Evolutionary conservation across 2,113 vertebrate genomes (phyloP).

Genomic region (Tenrec ecaudatus): DNA sequence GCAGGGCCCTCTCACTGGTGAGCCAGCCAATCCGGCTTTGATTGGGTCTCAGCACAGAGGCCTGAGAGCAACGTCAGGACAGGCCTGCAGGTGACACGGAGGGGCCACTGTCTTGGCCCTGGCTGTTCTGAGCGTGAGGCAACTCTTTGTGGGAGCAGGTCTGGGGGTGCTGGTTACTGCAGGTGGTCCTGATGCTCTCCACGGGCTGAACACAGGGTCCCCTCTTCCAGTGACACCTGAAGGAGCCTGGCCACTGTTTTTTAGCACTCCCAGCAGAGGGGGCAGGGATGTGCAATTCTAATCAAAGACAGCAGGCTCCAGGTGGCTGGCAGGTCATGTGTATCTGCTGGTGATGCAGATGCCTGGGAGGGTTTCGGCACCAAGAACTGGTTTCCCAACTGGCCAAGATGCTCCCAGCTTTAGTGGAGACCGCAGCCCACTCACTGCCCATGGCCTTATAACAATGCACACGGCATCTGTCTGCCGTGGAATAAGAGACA

Average conservation of each 20-base stretch:
- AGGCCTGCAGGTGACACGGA: background rate
- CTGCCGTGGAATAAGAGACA: background rate
- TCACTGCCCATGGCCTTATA: background rate
- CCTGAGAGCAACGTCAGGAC: constrained; percentile 41
- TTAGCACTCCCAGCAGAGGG: constrained; percentile 7
- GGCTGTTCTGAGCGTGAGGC: background rate
- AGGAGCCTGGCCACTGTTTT: background rate
- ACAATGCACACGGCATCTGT: background rate
- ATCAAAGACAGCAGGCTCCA: background rate
- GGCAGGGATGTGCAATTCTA: constrained; percentile 18
- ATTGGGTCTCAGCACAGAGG: constrained; percentile 26
- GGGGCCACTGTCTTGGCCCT: background rate
- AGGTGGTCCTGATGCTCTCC: too few species aligned
- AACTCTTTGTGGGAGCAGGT: too few species aligned
- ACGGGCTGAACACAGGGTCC: too few species aligned
- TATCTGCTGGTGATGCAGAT: background rate
- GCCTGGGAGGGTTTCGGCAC: constrained; percentile 8
- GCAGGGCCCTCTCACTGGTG: constrained; percentile 25
- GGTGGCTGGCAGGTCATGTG: background rate
- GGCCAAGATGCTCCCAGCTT: background rate
- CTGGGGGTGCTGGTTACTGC: too few species aligned
- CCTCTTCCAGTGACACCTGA: too few species aligned
- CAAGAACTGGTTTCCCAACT: background rate
- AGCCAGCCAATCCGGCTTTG: constrained; percentile 56
- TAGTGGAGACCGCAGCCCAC: background rate